A percentile compares a stretch with the other conserved stretches of the same genome.
phyloP scores from a whole-genome alignment of 2,797 vertebrate genomes.

The Gouania willdenowi region DNA sequence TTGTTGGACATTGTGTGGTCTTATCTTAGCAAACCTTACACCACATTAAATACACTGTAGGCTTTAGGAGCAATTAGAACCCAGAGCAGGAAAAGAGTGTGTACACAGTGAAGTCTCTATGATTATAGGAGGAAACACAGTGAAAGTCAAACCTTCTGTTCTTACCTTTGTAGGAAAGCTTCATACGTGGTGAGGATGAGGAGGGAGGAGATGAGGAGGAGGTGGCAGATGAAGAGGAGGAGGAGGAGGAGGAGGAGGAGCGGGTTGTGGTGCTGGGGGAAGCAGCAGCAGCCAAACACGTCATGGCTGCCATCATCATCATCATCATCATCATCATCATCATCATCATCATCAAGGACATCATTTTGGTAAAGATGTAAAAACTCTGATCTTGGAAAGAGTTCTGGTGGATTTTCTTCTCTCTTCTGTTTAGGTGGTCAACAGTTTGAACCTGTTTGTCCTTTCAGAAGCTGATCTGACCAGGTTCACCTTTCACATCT shows the following conservation, averaged over 20 bases:
- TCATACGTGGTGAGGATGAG: slow-evolving; percentile 76
- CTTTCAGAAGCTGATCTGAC: no score
- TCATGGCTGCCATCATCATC: slow-evolving; percentile 62
- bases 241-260: slow-evolving; percentile 24
- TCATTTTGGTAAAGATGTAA: no score
- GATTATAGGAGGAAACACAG: no score
- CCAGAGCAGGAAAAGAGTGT: slow-evolving; percentile 4
- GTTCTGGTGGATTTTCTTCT: no score
- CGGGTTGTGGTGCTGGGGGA: slow-evolving; percentile 31
- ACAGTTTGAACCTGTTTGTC: no score
- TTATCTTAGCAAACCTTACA: slow-evolving; percentile 27
- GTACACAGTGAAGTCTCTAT: no score
- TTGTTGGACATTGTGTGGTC: slow-evolving; percentile 28
- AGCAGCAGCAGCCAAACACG: slow-evolving; percentile 58
- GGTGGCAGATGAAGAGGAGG: slow-evolving; percentile 17
- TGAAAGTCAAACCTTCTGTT: neutral
- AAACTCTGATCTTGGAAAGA: no score
- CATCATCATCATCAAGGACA: slow-evolving; percentile 66
- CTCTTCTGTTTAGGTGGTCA: neutral
- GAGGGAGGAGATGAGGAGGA: slow-evolving; percentile 42
- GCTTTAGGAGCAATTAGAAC: no score
- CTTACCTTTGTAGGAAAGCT: slow-evolving; percentile 79
- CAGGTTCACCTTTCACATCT: slow-evolving; percentile 50
- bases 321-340: slow-evolving; percentile 51
- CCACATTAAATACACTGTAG: slow-evolving; percentile 23